Evolutionary conservation across 2,113 vertebrate genomes (phyloP).

Genomic region (Illadopsis cleaveri): DNA sequence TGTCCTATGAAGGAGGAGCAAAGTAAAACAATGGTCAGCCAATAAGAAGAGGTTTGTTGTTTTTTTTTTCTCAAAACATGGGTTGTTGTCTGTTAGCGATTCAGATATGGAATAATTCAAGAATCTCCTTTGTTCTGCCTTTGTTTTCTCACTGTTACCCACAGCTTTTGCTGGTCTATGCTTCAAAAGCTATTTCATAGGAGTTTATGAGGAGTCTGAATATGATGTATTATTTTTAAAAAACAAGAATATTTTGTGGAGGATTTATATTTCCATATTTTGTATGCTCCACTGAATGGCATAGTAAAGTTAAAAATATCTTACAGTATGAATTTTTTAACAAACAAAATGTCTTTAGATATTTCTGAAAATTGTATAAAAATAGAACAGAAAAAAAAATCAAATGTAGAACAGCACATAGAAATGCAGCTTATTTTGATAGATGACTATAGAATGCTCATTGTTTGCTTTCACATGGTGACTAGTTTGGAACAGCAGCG

Average conservation of each 20-base stretch:
- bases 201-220: background rate
- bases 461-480: background rate
- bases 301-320: constrained; percentile 45
- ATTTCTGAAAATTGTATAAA: constrained; percentile 13
- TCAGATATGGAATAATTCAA: background rate
- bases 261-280: constrained; percentile 12
- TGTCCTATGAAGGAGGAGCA: background rate
- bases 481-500: background rate
- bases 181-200: background rate
- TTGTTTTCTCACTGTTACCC: background rate
- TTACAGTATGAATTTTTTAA: constrained; percentile 37
- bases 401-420: background rate
- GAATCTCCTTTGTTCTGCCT: background rate
- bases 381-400: background rate
- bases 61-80: background rate
- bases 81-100: background rate
- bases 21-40: background rate
- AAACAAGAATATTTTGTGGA: background rate
- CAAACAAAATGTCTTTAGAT: constrained; percentile 1
- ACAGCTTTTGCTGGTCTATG: background rate
- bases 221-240: background rate
- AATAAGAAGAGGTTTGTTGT: background rate
- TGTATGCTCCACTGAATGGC: background rate
- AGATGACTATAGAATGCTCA: background rate
- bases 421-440: background rate